phyloP scores from a whole-genome alignment of 2,888 invertebrate species.

The Netelia virgata region DNA sequence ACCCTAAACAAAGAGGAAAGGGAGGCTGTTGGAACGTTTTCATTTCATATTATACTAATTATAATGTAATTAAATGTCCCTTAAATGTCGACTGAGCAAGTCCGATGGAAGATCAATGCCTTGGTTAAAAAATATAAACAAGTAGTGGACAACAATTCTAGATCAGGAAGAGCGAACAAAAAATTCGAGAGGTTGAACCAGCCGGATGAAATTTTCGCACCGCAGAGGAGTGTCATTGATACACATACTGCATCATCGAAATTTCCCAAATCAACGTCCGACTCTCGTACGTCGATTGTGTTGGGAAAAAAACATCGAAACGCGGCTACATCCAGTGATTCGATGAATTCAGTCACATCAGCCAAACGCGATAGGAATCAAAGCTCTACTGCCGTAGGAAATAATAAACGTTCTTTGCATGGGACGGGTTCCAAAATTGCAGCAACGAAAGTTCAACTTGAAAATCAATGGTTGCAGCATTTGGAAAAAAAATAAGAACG shows the following conservation, averaged over 20 bases:
- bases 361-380: neutral
- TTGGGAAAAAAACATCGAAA: neutral
- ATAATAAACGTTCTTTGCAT: constrained; percentile 14
- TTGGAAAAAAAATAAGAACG: constrained; percentile 33
- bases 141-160: constrained; percentile 30
- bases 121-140: constrained; percentile 28
- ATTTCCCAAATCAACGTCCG: neutral
- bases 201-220: constrained; percentile 31
- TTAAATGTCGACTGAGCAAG: constrained; percentile 25
- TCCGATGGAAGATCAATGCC: constrained; percentile 38
- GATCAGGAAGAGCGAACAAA: constrained; percentile 11
- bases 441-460: constrained; percentile 19
- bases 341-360: neutral
- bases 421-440: constrained; percentile 31
- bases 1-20: constrained; percentile 15
- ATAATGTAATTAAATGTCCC: neutral
- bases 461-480: constrained; percentile 19
- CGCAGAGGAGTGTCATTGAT: neutral
- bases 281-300: neutral
- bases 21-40: constrained; percentile 1
- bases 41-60: neutral
- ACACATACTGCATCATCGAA: constrained; percentile 13
- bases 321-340: neutral
- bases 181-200: constrained; percentile 22
- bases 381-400: neutral